Evolutionary conservation across 2,888 invertebrate species (phyloP), one percentile per base, ranked within the genome.

Genomic region (Tenthredo mesomela): DNA sequence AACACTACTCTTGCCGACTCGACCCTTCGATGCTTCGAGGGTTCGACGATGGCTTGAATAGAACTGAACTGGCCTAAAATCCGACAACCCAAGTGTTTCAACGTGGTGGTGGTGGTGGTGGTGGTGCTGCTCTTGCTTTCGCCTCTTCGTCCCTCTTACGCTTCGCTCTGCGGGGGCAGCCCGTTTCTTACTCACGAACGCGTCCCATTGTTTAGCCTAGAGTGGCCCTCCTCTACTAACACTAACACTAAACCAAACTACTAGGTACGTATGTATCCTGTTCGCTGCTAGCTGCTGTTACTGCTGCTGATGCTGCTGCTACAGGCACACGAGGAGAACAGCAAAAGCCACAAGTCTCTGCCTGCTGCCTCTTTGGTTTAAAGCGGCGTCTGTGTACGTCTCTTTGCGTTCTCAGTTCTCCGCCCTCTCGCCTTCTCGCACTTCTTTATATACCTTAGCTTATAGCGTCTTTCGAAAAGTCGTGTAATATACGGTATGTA

Each of bases 1-100:
- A 18, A 50, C 65, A 61, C 80, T 50, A 10, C 25, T 29, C 58
- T 18, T 21, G 29, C 29, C 67, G 67, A 67, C 33, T 47, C 67
- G 67, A 67, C 65, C 82, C 82, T 82, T 82, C 82, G 70, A 67
- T 47, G 82, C 82, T 82, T 82, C 82, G 70, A 67, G 65, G 82
- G 82, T 61, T 80, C 82, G 82, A 67, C 82, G 82, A 65, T 70
- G 82, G 82, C 47, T 67, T 82, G 50, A 82, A 82, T 47, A 82
- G 67, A 82, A 82, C 82, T 82, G 67, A 82, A 82, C 82, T 82
- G 82, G 70, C 61, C 82, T 82, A 82, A 82, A 70, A 82, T 82
- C 82, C 67, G 18, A 47, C 82, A 61, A 67, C 43, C 65, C 67
- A 70, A 67, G 67, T 67, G 82, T 82, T 67, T 82, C 82, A 82